Percentiles rank a stretch among this genome's conserved stretches.
Conservation (phyloP, 2,797 vertebrate genomes). For the Pachyuromys duprasi region DNA sequence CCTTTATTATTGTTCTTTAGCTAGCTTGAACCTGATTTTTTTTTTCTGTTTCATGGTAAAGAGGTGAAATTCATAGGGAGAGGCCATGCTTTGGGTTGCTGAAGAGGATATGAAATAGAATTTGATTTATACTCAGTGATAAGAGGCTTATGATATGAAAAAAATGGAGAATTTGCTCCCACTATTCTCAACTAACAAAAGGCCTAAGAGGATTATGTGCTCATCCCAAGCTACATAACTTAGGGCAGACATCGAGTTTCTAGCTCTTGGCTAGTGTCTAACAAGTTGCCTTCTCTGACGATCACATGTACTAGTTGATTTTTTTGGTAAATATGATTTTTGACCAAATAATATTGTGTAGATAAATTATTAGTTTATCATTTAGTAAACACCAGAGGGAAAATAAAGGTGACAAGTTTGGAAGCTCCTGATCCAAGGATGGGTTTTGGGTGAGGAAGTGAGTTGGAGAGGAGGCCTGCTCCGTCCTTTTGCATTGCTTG, state of each 20-base stretch:
- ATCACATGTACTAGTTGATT: not conserved
- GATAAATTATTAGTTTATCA: not conserved
- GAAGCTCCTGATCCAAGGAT: not conserved
- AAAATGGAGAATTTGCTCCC: not conserved
- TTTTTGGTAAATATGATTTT: not conserved
- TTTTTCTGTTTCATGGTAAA: not conserved
- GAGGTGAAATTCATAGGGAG: not conserved
- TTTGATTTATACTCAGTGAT: not conserved
- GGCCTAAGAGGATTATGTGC: not conserved
- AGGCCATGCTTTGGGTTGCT: not conserved
- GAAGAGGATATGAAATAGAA: not conserved
- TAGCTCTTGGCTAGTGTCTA: not conserved
- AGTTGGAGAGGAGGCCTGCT: rapidly evolving
- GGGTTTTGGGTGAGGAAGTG: rapidly evolving
- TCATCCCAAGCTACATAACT: no score
- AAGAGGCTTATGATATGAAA: conserved; percentile 7
- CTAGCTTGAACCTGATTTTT: not conserved
- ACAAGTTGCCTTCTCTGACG: not conserved
- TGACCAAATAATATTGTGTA: not conserved
- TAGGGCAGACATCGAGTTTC: not conserved
- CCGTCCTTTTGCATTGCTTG: not conserved
- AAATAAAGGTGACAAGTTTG: not conserved
- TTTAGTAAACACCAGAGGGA: not conserved
- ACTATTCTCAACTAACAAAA: not conserved
- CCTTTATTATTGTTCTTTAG: not conserved